Conservation (phyloP, 2,113 vertebrate genomes). For the Pogona vitticeps region DNA sequence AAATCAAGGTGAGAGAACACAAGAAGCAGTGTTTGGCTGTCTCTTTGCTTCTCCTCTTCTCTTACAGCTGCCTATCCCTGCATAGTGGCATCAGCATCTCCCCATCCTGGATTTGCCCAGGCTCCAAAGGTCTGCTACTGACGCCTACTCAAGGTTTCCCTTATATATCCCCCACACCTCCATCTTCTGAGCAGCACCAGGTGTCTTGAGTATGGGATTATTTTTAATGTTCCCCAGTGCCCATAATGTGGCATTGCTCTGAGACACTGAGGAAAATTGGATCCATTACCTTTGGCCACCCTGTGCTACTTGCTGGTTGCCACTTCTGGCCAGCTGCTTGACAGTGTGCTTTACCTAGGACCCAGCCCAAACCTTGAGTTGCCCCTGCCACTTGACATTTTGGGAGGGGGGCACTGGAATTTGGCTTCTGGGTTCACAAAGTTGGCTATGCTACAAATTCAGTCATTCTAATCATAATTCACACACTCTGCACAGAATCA, state of each 20-base stretch:
- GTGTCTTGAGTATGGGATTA: neutral
- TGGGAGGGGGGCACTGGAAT: neutral
- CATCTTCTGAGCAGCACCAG: neutral
- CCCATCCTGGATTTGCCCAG: too few relatives aligned
- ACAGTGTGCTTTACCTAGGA: neutral
- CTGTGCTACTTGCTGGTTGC: too few relatives aligned
- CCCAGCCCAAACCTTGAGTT: neutral
- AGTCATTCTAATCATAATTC: too few relatives aligned
- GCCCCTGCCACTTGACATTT: neutral
- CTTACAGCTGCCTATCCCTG: neutral
- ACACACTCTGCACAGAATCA: too few relatives aligned
- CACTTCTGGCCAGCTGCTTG: neutral
- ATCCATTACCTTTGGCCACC: neutral
- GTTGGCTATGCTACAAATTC: too few relatives aligned
- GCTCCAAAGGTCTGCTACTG: neutral
- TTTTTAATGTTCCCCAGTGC: neutral
- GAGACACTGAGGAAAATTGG: neutral
- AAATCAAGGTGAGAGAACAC: neutral
- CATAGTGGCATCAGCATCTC: neutral
- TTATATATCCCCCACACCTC: neutral
- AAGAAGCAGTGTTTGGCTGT: neutral
- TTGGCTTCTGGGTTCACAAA: too few relatives aligned
- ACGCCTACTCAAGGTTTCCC: neutral
- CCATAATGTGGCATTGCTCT: neutral
- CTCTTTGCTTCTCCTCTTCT: neutral